Evolutionary conservation across 2,797 vertebrate species (phyloP).

Genomic region (Thaleichthys pacificus): DNA sequence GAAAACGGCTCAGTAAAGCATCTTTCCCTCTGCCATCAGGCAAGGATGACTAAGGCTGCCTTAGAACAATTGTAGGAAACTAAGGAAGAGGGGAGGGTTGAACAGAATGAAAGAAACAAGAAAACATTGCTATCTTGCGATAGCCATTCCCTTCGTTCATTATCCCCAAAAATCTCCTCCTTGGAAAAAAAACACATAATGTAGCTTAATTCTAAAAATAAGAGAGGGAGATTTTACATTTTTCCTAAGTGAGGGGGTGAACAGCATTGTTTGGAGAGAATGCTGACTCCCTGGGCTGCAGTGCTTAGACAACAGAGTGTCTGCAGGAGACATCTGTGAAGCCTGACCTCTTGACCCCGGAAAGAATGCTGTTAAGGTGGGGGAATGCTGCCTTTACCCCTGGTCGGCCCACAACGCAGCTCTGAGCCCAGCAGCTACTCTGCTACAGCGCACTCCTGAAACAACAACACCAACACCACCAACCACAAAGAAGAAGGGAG

Average conservation of each 20-base stretch:
- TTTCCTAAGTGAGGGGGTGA: constrained; percentile 65
- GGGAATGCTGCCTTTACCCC: constrained; percentile 72
- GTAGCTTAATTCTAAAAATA: not conserved
- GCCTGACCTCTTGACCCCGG: constrained; percentile 85
- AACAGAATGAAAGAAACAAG: constrained; percentile 70
- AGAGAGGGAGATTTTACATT: constrained; percentile 64
- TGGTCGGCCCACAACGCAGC: constrained; percentile 73
- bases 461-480: constrained; percentile 50
- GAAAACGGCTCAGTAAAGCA: constrained; percentile 32
- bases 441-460: constrained; percentile 54
- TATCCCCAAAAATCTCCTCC: constrained; percentile 53
- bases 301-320: constrained; percentile 87
- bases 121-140: constrained; percentile 73
- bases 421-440: constrained; percentile 59
- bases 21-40: constrained; percentile 40
- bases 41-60: constrained; percentile 73
- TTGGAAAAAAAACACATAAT: not conserved
- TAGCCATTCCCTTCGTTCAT: constrained; percentile 64
- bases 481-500: constrained; percentile 40
- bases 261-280: constrained; percentile 81
- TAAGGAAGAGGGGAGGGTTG: constrained; percentile 74
- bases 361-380: constrained; percentile 92
- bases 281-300: constrained; percentile 82
- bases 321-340: constrained; percentile 90
- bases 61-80: constrained; percentile 82